Evolutionary conservation across 2,113 vertebrate species (phyloP), one percentile per base, ranked within the genome.

Genomic region (Grammomys surdaster): DNA sequence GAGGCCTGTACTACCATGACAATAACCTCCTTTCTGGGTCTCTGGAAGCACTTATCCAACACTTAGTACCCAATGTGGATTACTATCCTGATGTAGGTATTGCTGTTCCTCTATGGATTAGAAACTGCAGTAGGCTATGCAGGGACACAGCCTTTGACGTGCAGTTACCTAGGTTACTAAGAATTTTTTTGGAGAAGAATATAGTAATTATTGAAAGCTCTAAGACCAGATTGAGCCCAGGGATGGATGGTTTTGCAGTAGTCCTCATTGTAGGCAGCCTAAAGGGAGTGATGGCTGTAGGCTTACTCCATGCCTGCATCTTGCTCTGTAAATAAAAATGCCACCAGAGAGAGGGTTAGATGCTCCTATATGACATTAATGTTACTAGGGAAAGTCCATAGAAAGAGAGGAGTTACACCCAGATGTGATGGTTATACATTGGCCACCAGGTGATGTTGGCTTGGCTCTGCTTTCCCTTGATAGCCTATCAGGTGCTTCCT

Each of bases 71-170:
- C 16, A 99, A 97, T 0, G 98, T 99, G 33, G 99, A 99, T 95
- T 99, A 99, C 97, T 99, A 99, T 91, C 99, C 99, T 3, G 99
- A 99, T 86, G 99, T 99, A 98, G 99, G 99, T 99, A 63, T 95
- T 4, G 17, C 0, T 26, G 1, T 43, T 51, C 28, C 31, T 75
- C 48, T 36, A 33, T 19, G 48, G 72, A 77, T 63, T 54, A 81
- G 33, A 95, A 75, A 60, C 51, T 78, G 28, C 19, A 46, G 3
- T 16, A 16, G 11, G 31, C 3, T 69, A 31, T 26, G 9, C 72
- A 76, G 72, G 46, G 75, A 43, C 36, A 9, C 22, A 40, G 17
- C 26, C n/a, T 33, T 80, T 78, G 43, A 43, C 56, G 1, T n/a
- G 31, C 56, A 95, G n/a, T 91, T 70, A 14, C 65, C n/a, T 67